Conservation (phyloP, 2,113 vertebrate genomes). For the Gymnorhina tibicen region DNA sequence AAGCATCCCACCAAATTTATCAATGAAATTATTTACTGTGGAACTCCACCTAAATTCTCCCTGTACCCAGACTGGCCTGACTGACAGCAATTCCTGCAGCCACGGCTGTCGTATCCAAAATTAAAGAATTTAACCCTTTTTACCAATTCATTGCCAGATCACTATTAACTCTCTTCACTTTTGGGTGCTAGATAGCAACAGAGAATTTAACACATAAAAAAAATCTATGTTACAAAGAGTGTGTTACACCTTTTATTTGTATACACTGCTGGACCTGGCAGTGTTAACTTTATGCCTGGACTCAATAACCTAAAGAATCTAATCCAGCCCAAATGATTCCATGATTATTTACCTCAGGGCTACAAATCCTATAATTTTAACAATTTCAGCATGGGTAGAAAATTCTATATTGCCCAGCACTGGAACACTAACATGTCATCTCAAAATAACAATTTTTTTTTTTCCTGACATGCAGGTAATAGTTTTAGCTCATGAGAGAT, state of each 20-base stretch:
- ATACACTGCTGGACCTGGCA: not conserved
- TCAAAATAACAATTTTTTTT: not conserved
- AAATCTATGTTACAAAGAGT: rapidly evolving
- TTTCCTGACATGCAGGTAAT: not conserved
- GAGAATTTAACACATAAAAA: not conserved
- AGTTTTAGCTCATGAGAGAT: not conserved
- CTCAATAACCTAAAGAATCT: not conserved
- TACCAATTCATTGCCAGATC: not conserved
- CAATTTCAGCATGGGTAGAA: not conserved
- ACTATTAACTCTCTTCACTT: not conserved
- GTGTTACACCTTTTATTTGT: not conserved
- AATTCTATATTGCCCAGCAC: not conserved
- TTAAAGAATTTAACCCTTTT: not conserved
- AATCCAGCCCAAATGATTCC: not conserved
- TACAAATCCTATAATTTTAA: not conserved
- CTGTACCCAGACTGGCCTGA: not conserved
- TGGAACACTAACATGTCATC: not conserved
- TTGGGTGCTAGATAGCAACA: not conserved
- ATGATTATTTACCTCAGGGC: not conserved
- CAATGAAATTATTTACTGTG: not conserved
- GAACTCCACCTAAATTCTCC: no score
- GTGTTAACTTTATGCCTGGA: not conserved
- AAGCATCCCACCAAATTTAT: not conserved
- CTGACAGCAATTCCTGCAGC: not conserved
- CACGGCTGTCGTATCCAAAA: not conserved